A percentile compares a stretch with the other conserved stretches of the same genome.
These are phyloP conservation scores for Cheirogaleus major DNA, from an alignment of 2,797 vertebrate species.

Conservation along the genomic window DNA sequence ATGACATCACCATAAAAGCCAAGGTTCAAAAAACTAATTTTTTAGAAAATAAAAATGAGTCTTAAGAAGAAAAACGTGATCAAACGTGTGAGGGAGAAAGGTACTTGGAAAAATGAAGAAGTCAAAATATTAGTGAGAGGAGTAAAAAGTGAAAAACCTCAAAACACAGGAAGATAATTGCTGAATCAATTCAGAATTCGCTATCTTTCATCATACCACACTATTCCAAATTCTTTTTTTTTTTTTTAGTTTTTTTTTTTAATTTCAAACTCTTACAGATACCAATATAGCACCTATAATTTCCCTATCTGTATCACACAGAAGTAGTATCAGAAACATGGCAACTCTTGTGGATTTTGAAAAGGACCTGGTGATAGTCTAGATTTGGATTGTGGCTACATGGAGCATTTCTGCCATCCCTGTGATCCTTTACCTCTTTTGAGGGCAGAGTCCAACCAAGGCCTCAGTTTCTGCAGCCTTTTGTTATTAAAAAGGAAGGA, in stretches of 20 bases:
- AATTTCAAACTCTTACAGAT: background rate
- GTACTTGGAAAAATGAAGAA: background rate
- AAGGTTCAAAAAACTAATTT: background rate
- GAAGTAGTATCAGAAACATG: background rate
- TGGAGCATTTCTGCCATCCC: background rate
- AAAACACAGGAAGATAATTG: background rate
- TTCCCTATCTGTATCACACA: background rate
- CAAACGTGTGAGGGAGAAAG: background rate
- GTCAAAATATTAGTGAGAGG: background rate
- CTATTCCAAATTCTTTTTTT: background rate
- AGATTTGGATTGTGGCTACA: background rate
- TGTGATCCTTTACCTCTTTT: background rate
- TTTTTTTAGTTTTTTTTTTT: too few relatives aligned
- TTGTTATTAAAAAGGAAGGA: background rate
- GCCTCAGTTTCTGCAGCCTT: background rate
- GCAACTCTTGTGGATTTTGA: background rate
- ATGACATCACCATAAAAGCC: background rate
- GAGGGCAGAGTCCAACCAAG: background rate
- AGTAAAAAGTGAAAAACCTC: background rate
- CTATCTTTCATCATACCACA: background rate
- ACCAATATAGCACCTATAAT: background rate
- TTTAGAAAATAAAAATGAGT: background rate
- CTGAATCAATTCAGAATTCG: background rate
- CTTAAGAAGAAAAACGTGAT: background rate
- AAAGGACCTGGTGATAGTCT: background rate